phyloP scores from a whole-genome alignment of 1,140 invertebrate genomes.

The Sminthurides bifidus region DNA sequence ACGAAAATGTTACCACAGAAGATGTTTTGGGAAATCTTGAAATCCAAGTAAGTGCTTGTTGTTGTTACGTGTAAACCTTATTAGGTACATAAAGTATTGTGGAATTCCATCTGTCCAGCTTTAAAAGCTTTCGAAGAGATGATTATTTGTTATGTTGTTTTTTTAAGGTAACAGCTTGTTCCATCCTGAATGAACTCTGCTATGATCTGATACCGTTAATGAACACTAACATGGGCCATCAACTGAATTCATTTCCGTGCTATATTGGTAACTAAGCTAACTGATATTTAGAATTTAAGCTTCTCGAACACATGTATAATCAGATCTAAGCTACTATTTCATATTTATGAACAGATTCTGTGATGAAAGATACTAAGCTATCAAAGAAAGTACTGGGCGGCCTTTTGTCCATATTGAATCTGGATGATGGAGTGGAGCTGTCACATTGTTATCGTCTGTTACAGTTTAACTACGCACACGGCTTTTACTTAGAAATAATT shows the following conservation, averaged over 20 bases:
- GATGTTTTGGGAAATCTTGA: neutral
- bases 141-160: neutral
- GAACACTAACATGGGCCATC: neutral
- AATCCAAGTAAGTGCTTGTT: neutral
- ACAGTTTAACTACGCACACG: neutral
- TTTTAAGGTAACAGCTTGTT: neutral
- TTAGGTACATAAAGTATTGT: neutral
- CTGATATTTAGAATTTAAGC: neutral
- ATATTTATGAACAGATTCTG: neutral
- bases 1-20: neutral
- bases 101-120: neutral
- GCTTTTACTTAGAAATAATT: neutral
- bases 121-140: neutral
- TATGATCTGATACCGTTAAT: neutral
- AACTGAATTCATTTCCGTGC: constrained; percentile 1
- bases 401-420: neutral
- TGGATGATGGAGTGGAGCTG: neutral
- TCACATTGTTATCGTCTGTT: neutral
- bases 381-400: neutral
- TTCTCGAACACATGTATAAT: too few relatives aligned
- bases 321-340: neutral
- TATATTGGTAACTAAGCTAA: constrained; percentile 1
- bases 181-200: neutral
- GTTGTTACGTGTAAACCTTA: too few relatives aligned
- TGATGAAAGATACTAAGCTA: constrained; percentile 5